Percentiles rank a stretch among this genome's conserved stretches.
Evolutionary conservation across 1,140 invertebrate species (phyloP).

Genomic region (Triops longicaudatus): DNA sequence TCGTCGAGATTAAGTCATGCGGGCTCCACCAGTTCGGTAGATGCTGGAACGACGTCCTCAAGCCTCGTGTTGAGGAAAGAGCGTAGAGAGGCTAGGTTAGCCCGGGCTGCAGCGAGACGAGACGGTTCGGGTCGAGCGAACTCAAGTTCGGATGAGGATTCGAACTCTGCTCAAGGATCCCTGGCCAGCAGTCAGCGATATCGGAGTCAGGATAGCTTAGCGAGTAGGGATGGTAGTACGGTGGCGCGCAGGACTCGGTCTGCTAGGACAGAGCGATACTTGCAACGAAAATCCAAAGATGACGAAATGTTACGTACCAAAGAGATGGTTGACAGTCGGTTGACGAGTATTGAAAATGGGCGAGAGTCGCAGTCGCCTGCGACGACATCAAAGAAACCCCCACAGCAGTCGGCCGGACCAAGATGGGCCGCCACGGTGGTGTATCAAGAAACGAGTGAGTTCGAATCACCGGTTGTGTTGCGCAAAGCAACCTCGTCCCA

Average conservation of each 20-base stretch:
- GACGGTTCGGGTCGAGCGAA: constrained; percentile 30
- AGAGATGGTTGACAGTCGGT: constrained; percentile 39
- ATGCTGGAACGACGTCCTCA: constrained; percentile 34
- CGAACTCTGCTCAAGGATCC: constrained; percentile 27
- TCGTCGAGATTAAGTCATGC: background rate
- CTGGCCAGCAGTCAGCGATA: constrained; percentile 34
- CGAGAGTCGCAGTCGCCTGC: constrained; percentile 29
- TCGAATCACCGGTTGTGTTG: constrained; percentile 31
- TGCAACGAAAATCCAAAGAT: constrained; percentile 60
- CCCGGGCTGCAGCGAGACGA: constrained; percentile 38
- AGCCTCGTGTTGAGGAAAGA: constrained; percentile 39
- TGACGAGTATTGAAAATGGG: constrained; percentile 31
- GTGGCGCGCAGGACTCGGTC: constrained; percentile 48
- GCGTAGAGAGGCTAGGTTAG: constrained; percentile 39
- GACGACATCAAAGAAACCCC: constrained; percentile 25
- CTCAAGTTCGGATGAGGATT: constrained; percentile 33
- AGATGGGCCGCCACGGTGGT: constrained; percentile 35
- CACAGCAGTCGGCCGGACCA: constrained; percentile 25
- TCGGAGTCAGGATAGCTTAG: constrained; percentile 54
- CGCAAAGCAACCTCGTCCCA: constrained; percentile 35
- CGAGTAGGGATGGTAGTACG: constrained; percentile 44
- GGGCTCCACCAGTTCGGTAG: constrained; percentile 22
- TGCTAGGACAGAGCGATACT: constrained; percentile 66
- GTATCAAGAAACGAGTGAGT: constrained; percentile 37
- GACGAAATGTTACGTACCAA: constrained; percentile 49